Base-by-base conservation (phyloP, 2,797 vertebrate species). In the Halcyon chelicuti region DNA sequence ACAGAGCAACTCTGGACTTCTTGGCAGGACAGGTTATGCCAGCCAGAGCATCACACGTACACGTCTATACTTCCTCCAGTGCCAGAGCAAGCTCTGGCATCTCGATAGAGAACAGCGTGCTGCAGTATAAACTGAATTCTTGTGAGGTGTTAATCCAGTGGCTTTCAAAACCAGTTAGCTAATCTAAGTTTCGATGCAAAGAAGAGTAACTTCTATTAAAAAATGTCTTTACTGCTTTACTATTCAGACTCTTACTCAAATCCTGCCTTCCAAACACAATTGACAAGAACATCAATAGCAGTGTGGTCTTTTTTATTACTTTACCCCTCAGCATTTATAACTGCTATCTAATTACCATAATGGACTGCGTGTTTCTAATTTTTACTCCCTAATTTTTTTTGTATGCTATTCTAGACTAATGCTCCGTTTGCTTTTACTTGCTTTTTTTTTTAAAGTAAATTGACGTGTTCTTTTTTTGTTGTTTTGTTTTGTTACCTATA, bases 61-160 rank as follows among this genome's bases (percentile, higher is more conserved):
- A 1, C 0, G 2, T 31, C 65, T 58, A 20, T 21, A 12, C 0
- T 2, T 65, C 4, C 22, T 65, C 10, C 12, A 31, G 39, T 20
- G n/a, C 44, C 8, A 33, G 39, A 49, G 44, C 44, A 58, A 74
- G 35, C 28, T 28, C 51, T 65, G 46, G 7, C 47, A 58, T 57
- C 63, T 68, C 0, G 0, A 5, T 17, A 47, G 22, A 29, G 54
- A 57, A 10, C 8, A 52, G 28, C 14, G 22, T 5, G 13, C 35
- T 57, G 18, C 60, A 28, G 16, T 5, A 5, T 66, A 37, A 61
- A 55, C 20, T 29, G 22, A 58, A 10, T 68, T 54, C 28, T 55
- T 20, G 49, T 57, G n/a, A 40, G 22, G 13, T 37, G 8, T 44
- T 61, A 0, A 1, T 47, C 18, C 12, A n/a, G 12, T 21, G n/a